Percentiles rank a stretch among this genome's conserved stretches.
Evolutionary conservation across 2,888 invertebrate species (phyloP).

Genomic region (Eilema caniola): DNA sequence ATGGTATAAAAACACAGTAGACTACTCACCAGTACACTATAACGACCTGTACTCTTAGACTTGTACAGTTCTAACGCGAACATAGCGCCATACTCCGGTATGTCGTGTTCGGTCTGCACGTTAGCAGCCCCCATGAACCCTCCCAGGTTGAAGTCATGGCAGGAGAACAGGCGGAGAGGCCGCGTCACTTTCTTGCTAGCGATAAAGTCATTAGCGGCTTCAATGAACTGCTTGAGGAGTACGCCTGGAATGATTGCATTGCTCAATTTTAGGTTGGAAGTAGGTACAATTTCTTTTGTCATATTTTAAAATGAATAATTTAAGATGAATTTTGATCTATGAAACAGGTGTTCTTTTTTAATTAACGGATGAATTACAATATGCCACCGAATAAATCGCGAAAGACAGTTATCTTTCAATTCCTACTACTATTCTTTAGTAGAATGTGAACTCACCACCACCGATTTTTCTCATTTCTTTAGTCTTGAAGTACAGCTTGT

Average conservation of each 20-base stretch:
- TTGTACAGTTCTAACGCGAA: slow-evolving; percentile 74
- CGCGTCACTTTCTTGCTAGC: slow-evolving; percentile 60
- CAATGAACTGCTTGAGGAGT: slow-evolving; percentile 68
- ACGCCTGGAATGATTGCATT: slow-evolving; percentile 74
- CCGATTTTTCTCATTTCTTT: slow-evolving; percentile 79
- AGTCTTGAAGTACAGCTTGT: slow-evolving; percentile 73
- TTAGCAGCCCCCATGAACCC: slow-evolving; percentile 73
- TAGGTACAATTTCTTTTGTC: no score
- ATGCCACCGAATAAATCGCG: no score
- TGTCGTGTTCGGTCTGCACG: slow-evolving; percentile 59
- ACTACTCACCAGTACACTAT: slow-evolving; percentile 71
- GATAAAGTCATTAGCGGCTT: slow-evolving; percentile 66
- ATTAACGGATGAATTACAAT: no score
- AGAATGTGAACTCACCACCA: slow-evolving; percentile 64
- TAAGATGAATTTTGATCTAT: no score
- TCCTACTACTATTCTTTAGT: no score
- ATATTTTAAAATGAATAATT: no score
- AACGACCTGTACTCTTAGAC: slow-evolving; percentile 60
- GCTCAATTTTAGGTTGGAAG: no score
- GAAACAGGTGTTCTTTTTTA: no score
- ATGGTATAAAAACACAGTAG: not conserved
- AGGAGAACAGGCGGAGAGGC: slow-evolving; percentile 67
- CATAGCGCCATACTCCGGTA: slow-evolving; percentile 76
- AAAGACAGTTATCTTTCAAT: no score
- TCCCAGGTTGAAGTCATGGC: slow-evolving; percentile 81